Base-by-base conservation (phyloP, 1,140 invertebrate genomes). In the Drosophila rhopaloa region DNA sequence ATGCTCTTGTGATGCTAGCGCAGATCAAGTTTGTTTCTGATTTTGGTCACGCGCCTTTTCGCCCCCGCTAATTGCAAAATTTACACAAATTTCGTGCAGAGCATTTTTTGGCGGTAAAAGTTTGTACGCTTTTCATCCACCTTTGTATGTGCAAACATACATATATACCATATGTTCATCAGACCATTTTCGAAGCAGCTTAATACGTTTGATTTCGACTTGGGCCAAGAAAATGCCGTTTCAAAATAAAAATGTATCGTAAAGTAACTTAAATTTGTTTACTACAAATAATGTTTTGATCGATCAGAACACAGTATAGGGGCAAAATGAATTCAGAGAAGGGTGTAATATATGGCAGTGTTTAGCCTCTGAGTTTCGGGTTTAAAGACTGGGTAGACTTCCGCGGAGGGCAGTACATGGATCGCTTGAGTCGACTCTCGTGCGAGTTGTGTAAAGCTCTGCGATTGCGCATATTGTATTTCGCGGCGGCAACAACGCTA, bases 391-490 rank as follows among this genome's bases (percentile, higher is more conserved):
- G 29, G 48, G 1, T 51, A 32, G 43, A 13, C 50, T 53, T 19
- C 32, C 50, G 32, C 32, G 11, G 48, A 35, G 48, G 48, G 47
- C 47, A 16, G 14, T 13, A 2, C 10, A 19, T 16, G 27, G 29
- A 50, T 55, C 29, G 13, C 27, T 24, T 51, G 0, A 40, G 48
- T 19, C 67, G 2, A 29, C 75, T 66, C 82, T 86, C 79, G 60
- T 40, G n/a, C 51, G 47, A 57, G 67, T 85, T 85, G 82, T 85
- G 82, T 71, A 85, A 85, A 85, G 75, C 75, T 66, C 9, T 76
- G 59, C 82, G 83, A 86, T 81, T 85, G 82, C 82, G 74, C 82
- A 86, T 79, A 72, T 85, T 86, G 75, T 86, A 75, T 85, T 85
- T 81, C 65, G 84, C 70, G 82, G 76, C 82, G 82, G 68, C 82